Conservation (phyloP, 2,888 invertebrate genomes). For the Papilio demoleus region DNA sequence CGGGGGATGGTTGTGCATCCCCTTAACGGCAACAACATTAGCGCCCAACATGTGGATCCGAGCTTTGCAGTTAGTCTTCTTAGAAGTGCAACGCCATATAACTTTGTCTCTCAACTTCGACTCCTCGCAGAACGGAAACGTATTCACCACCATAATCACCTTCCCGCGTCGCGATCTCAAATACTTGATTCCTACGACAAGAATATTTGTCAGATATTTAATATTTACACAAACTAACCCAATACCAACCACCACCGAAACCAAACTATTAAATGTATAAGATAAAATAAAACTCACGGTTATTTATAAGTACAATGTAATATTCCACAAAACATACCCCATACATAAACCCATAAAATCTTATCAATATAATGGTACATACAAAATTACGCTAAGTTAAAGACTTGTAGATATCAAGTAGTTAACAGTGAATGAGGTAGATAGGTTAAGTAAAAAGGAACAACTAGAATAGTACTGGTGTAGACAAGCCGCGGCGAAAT, state of each 20-base stretch:
- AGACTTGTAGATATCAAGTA: slow-evolving; percentile 67
- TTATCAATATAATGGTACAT: slow-evolving; percentile 77
- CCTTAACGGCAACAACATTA: slow-evolving; percentile 78
- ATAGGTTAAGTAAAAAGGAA: slow-evolving; percentile 44
- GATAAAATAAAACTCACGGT: slow-evolving; percentile 74
- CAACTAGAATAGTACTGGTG: slow-evolving; percentile 49
- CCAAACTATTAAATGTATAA: slow-evolving; percentile 5
- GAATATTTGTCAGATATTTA: slow-evolving; percentile 59
- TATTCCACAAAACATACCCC: slow-evolving; percentile 82
- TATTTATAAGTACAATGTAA: slow-evolving; percentile 82
- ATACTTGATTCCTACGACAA: slow-evolving; percentile 78
- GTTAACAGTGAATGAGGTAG: slow-evolving; percentile 76
- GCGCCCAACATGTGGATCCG: slow-evolving; percentile 79
- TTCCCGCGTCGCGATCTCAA: slow-evolving; percentile 80
- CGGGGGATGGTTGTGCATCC: slow-evolving; percentile 81
- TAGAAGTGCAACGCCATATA: slow-evolving; percentile 81
- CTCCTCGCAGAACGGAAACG: slow-evolving; percentile 81
- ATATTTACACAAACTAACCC: slow-evolving; percentile 40
- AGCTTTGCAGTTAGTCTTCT: slow-evolving; percentile 81
- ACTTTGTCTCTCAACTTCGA: slow-evolving; percentile 80
- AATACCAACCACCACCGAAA: slow-evolving; percentile 44
- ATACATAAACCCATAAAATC: slow-evolving; percentile 77
- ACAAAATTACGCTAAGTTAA: slow-evolving; percentile 78
- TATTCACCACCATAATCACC: slow-evolving; percentile 82
- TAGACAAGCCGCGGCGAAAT: slow-evolving; percentile 66